A percentile compares a stretch with the other conserved stretches of the same genome.
These are phyloP conservation scores for Dioctria linearis DNA, from an alignment of 2,888 invertebrate genomes.

Conservation along the genomic window DNA sequence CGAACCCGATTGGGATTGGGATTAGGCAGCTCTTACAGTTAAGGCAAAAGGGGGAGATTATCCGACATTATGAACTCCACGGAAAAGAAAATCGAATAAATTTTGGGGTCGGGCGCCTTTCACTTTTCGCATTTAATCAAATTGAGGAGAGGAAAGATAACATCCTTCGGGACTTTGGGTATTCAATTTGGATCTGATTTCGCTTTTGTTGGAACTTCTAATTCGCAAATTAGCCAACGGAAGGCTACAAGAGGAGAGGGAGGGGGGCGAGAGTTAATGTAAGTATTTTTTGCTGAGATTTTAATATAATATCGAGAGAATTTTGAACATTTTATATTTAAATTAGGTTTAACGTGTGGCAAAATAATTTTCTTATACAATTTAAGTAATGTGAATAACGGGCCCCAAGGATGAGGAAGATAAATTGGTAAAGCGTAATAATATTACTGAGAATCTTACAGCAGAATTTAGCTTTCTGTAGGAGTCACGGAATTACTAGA, in stretches of 20 bases:
- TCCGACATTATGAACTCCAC: conserved; percentile 3
- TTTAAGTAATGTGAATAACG: too few relatives aligned
- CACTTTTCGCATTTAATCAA: conserved; percentile 50
- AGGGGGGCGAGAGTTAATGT: not conserved
- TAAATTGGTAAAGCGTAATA: too few relatives aligned
- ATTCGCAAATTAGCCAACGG: conserved; percentile 12
- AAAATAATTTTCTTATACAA: too few relatives aligned
- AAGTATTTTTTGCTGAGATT: not conserved
- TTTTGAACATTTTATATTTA: too few relatives aligned
- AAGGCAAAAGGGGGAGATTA: conserved; percentile 25
- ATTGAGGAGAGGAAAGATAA: conserved; percentile 33
- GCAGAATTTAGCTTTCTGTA: too few relatives aligned
- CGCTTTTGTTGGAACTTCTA: conserved; percentile 12
- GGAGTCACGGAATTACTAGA: too few relatives aligned
- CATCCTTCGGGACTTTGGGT: conserved; percentile 20
- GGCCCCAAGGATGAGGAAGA: too few relatives aligned
- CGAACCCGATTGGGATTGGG: not conserved
- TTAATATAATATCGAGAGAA: too few relatives aligned
- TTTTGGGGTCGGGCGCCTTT: conserved; percentile 13
- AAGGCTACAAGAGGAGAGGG: not conserved
- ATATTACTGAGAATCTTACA: too few relatives aligned
- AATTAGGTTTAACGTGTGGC: too few relatives aligned
- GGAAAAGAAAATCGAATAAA: conserved; percentile 10
- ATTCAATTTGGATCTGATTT: conserved; percentile 35
- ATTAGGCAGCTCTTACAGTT: not conserved